A percentile compares a stretch with the other conserved stretches of the same genome.
Evolutionary conservation across 1,140 invertebrate species (phyloP).

Genomic region (Hypsibius dujardini): DNA sequence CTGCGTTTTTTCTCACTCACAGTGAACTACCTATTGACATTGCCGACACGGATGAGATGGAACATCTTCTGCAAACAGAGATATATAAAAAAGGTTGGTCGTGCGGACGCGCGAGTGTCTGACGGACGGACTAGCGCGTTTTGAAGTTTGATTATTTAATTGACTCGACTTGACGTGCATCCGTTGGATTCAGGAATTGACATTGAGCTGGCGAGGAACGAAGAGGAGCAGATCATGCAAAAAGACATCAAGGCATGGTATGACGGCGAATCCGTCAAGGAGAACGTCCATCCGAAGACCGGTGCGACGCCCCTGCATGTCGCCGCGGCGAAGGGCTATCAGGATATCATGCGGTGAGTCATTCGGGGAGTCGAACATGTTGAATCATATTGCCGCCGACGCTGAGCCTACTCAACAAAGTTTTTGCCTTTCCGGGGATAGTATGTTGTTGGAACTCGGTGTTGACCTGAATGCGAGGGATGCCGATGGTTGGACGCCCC

Average conservation of each 20-base stretch:
- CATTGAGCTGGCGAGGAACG: conserved; percentile 66
- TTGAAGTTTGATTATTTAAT: conserved; percentile 14
- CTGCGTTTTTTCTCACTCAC: too few species aligned
- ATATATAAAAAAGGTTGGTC: conserved; percentile 46
- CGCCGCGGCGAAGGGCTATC: conserved; percentile 89
- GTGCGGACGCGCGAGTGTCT: background rate
- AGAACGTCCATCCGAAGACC: conserved; percentile 54
- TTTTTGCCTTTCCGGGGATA: conserved; percentile 28
- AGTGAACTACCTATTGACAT: conserved; percentile 76
- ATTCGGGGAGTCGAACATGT: conserved; percentile 30
- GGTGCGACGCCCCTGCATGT: conserved; percentile 94
- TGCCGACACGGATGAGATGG: conserved; percentile 77
- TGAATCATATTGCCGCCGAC: conserved; percentile 19
- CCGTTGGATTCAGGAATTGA: conserved; percentile 48
- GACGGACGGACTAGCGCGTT: conserved; percentile 8
- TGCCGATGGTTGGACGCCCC: conserved; percentile 88
- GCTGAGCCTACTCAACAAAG: conserved; percentile 19
- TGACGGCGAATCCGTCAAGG: conserved; percentile 33
- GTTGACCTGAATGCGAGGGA: conserved; percentile 73
- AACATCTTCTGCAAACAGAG: conserved; percentile 63
- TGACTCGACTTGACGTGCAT: background rate
- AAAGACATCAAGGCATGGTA: conserved; percentile 71
- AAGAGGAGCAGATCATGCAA: conserved; percentile 72
- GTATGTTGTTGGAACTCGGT: conserved; percentile 55
- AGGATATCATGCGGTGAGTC: conserved; percentile 63